Evolutionary conservation across 2,113 vertebrate genomes (phyloP).

Genomic region (Dinomys branickii): DNA sequence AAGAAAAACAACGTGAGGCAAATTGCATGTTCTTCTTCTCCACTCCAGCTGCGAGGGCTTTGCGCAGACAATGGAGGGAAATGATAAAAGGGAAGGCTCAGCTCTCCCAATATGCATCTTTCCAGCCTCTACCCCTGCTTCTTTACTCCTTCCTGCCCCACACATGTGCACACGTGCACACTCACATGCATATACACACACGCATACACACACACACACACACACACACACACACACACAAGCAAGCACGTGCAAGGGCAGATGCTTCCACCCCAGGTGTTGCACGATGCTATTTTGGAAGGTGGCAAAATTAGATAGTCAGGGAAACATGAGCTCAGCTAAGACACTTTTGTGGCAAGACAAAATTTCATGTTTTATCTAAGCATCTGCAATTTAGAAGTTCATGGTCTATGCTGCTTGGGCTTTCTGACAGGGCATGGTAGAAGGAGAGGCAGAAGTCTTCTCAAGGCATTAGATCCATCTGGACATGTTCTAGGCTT

Average conservation of each 20-base stretch:
- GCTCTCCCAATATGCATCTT: not conserved
- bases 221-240: not conserved
- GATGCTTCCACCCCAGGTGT: not conserved
- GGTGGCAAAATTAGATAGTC: conserved; percentile 66
- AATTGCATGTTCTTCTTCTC: not conserved
- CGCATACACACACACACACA: not conserved
- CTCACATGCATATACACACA: not conserved
- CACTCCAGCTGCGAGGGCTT: not conserved
- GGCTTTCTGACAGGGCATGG: not conserved
- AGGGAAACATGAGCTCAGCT: conserved; percentile 54
- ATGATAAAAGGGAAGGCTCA: not conserved
- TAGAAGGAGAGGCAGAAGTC: not conserved
- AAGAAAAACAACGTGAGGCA: conserved; percentile 27
- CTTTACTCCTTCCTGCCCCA: not conserved
- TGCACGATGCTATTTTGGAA: conserved; percentile 59
- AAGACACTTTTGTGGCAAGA: conserved; percentile 64
- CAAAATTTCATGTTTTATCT: conserved; percentile 58
- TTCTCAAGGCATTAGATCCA: not conserved
- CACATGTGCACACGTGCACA: not conserved
- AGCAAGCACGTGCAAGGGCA: rapidly evolving
- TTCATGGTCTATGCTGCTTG: conserved; percentile 13
- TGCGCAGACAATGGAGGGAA: not conserved
- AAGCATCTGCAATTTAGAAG: conserved; percentile 66
- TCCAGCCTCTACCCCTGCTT: not conserved
- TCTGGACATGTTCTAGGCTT: not conserved